phyloP scores from a whole-genome alignment of 30 jellyfish, hydroid and myxozoan genomes.

The Chrysaora quinquecirrha region DNA sequence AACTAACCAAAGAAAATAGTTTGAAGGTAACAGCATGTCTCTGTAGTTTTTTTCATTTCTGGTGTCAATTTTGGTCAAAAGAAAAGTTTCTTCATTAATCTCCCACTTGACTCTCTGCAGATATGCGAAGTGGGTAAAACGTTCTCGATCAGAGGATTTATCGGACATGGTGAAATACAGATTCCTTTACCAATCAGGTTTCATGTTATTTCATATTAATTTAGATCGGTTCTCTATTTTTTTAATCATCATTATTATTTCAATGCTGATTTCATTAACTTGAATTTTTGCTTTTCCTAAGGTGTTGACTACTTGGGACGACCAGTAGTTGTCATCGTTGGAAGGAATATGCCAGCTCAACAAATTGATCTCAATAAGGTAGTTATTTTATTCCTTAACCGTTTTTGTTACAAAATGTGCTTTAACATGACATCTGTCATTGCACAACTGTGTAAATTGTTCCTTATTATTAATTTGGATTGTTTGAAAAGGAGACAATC shows the following conservation, averaged over 20 bases:
- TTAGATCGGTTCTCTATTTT: no score
- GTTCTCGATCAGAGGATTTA: conserved; percentile 96
- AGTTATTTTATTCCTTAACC: neutral
- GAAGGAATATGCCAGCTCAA: conserved; percentile 88
- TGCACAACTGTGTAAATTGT: no score
- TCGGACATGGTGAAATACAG: conserved; percentile 87
- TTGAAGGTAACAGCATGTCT: no score
- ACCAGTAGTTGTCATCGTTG: conserved; percentile 95
- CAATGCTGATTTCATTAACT: neutral
- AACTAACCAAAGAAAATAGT: no score
- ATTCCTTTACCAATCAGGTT: conserved; percentile 93
- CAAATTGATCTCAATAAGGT: conserved; percentile 94
- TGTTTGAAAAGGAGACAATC: no score
- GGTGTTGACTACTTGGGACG: conserved; percentile 97
- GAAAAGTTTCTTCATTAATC: no score
- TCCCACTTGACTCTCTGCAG: conserved; percentile 56
- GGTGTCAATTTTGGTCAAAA: no score
- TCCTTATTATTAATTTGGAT: no score
- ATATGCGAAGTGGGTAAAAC: conserved; percentile 97
- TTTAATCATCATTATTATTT: no score
- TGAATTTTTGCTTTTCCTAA: conserved; percentile 9
- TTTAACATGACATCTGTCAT: neutral
- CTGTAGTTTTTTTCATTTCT: no score
- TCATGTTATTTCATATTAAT: no score
- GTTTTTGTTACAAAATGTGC: no score